Conservation (phyloP, 2,888 invertebrate species). For the Chalcis sispes region DNA sequence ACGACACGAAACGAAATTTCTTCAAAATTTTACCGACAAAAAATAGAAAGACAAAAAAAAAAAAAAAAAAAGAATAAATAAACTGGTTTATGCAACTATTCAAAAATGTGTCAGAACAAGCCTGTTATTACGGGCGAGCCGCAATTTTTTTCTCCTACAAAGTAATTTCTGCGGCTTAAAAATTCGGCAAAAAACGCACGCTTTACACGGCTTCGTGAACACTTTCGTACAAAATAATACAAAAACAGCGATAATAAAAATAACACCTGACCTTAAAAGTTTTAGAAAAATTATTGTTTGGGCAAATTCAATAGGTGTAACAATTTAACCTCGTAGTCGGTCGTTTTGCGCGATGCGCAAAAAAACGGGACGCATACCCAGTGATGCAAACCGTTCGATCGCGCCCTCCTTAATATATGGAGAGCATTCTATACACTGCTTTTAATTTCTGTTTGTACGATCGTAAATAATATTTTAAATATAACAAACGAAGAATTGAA, state of each 20-base stretch:
- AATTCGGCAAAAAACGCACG: conserved; percentile 10
- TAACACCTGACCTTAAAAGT: conserved; percentile 14
- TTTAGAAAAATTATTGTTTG: conserved; percentile 7
- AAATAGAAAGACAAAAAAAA: too few relatives aligned
- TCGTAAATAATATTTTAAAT: too few relatives aligned
- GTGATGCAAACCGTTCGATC: too few relatives aligned
- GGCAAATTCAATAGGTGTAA: conserved; percentile 36
- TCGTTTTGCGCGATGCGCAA: conserved; percentile 4
- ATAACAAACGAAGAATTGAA: too few relatives aligned
- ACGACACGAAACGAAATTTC: too few relatives aligned
- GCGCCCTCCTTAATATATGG: too few relatives aligned
- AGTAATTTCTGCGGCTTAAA: conserved; percentile 34
- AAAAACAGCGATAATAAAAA: not conserved
- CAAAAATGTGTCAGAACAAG: too few relatives aligned
- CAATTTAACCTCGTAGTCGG: conserved; percentile 26
- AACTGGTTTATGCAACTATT: too few relatives aligned
- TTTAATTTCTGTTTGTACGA: too few relatives aligned
- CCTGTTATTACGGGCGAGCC: conserved; percentile 10
- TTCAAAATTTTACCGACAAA: too few relatives aligned
- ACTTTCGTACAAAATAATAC: conserved; percentile 1
- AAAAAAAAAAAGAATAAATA: too few relatives aligned
- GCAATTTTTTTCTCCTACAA: conserved; percentile 5
- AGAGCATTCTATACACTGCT: too few relatives aligned
- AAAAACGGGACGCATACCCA: not conserved
- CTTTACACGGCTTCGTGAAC: not conserved